These are phyloP conservation scores for Lasioglossum villosulum DNA, from an alignment of 2,888 invertebrate genomes.

Conservation along the genomic window DNA sequence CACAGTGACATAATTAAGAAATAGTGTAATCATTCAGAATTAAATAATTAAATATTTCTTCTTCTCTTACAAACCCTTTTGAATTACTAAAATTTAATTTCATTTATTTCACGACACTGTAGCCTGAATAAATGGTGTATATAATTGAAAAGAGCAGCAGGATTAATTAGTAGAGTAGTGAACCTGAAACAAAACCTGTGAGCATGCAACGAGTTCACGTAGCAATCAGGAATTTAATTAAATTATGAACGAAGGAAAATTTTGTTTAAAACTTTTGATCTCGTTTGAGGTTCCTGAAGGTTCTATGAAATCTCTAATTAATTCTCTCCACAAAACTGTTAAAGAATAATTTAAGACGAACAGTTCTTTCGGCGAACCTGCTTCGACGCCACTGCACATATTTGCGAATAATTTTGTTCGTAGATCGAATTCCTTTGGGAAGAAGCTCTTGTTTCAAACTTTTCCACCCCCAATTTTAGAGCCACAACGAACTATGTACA, in stretches of 20 bases:
- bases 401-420: not conserved
- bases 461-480: not conserved
- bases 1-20: no score
- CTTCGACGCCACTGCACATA: not conserved
- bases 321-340: no score
- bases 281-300: not conserved
- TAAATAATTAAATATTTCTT: not conserved
- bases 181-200: not conserved
- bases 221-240: not conserved
- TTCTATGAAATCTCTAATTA: not conserved
- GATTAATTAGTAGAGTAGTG: not conserved
- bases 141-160: not conserved
- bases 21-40: not conserved
- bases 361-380: not conserved
- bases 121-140: not conserved
- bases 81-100: not conserved
- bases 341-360: no score
- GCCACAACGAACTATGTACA: not conserved
- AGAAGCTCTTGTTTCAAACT: not conserved
- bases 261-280: not conserved
- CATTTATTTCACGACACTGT: not conserved
- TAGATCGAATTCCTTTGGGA: not conserved
- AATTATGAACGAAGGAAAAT: not conserved
- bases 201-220: not conserved
- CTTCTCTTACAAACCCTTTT: not conserved